Percentiles rank a stretch among this genome's conserved stretches.
phyloP scores from a whole-genome alignment of 2,797 vertebrate species.

The Valencia hispanica region DNA sequence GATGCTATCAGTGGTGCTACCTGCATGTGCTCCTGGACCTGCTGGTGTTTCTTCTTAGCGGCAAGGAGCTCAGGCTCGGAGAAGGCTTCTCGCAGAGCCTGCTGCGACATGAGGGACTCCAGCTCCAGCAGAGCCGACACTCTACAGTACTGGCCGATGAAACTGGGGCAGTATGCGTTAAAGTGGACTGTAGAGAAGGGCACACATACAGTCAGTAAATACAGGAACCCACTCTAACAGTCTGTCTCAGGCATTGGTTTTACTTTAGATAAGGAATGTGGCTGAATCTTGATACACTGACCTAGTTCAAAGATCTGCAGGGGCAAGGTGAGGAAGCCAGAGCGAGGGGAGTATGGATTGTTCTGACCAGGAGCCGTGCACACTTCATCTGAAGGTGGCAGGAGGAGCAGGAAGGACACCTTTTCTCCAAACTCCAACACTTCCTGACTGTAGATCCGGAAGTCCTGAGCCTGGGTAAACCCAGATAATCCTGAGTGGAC shows the following conservation, averaged over 20 bases:
- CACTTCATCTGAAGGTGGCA: constrained; percentile 91
- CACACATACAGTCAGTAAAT: not conserved
- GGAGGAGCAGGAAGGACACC: constrained; percentile 89
- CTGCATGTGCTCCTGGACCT: constrained; percentile 90
- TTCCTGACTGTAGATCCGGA: constrained; percentile 91
- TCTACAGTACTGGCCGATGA: constrained; percentile 90
- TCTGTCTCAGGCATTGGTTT: not conserved
- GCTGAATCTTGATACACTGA: constrained; percentile 63
- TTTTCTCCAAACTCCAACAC: constrained; percentile 90
- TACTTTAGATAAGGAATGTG: not conserved
- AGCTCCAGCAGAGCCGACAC: constrained; percentile 89
- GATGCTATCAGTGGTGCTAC: constrained; percentile 59
- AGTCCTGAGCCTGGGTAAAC: constrained; percentile 85
- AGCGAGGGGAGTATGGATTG: constrained; percentile 86
- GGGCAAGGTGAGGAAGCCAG: constrained; percentile 88
- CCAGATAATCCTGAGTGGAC: constrained; percentile 3
- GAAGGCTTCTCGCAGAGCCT: constrained; percentile 90
- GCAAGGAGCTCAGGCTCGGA: constrained; percentile 86
- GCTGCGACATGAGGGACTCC: constrained; percentile 91
- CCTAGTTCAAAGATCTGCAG: constrained; percentile 94
- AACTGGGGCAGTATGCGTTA: constrained; percentile 85
- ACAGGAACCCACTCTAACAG: not conserved
- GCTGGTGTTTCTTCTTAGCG: constrained; percentile 90
- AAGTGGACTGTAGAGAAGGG: constrained; percentile 84
- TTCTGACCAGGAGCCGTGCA: constrained; percentile 92